A percentile compares a stretch with the other conserved stretches of the same genome.
Evolutionary conservation across 2,797 vertebrate species (phyloP).

Genomic region (Coregonus sp.): DNA sequence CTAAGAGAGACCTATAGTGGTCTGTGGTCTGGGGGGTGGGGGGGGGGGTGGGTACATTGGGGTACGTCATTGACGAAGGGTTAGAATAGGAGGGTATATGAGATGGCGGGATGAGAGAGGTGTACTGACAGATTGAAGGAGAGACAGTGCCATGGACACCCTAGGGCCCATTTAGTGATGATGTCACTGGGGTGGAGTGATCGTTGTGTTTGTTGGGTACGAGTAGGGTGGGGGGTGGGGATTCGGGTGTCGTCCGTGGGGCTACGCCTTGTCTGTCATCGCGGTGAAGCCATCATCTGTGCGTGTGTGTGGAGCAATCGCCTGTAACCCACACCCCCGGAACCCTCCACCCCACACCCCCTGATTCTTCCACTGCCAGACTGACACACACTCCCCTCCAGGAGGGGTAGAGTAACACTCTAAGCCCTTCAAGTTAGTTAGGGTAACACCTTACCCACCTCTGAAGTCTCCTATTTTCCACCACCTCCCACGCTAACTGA

Average conservation of each 20-base stretch:
- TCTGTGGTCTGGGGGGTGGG: too few relatives aligned
- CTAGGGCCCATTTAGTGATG: conserved; percentile 39
- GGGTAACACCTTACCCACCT: background rate
- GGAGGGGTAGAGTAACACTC: too few relatives aligned
- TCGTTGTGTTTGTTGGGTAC: background rate
- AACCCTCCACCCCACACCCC: conserved; percentile 21
- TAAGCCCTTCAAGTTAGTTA: background rate
- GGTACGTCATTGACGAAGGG: background rate
- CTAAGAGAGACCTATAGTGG: background rate
- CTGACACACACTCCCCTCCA: background rate
- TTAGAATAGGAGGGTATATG: conserved; percentile 7
- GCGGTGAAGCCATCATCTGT: conserved; percentile 46
- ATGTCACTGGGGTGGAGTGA: conserved; percentile 47
- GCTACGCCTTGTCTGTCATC: conserved; percentile 62
- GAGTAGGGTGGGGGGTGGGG: background rate
- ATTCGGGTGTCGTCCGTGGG: background rate
- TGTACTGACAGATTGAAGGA: conserved; percentile 36
- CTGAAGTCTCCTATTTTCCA: background rate
- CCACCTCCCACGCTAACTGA: background rate
- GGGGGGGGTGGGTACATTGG: too few relatives aligned
- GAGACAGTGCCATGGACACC: conserved; percentile 30
- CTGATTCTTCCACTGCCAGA: background rate
- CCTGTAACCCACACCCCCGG: conserved; percentile 66
- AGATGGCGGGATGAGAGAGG: conserved; percentile 14
- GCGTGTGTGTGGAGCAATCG: conserved; percentile 51